Evolutionary conservation across 1,140 invertebrate genomes (phyloP).

Genomic region (Drosophila fuyamai): DNA sequence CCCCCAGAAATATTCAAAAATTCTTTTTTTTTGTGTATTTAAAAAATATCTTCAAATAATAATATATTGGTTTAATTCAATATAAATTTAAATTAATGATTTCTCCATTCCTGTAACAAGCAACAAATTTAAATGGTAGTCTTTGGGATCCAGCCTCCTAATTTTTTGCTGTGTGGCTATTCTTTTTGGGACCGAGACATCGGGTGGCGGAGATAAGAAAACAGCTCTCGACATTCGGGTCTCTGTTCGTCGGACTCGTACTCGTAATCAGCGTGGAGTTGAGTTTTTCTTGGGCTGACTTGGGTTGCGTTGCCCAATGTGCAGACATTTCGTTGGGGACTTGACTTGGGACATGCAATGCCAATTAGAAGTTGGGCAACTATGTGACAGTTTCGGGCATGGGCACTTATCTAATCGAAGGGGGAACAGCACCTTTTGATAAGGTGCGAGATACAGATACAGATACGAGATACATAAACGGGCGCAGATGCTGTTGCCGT

Average conservation of each 20-base stretch:
- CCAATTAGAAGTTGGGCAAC: conserved; percentile 76
- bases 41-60: too few relatives aligned
- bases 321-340: conserved; percentile 23
- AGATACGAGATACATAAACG: conserved; percentile 8
- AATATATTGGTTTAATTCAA: too few relatives aligned
- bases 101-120: too few relatives aligned
- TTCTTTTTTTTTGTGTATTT: too few relatives aligned
- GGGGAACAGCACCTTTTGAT: conserved; percentile 17
- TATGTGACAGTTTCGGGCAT: conserved; percentile 33
- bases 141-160: too few relatives aligned
- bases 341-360: conserved; percentile 63
- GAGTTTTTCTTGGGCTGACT: conserved; percentile 5
- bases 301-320: conserved; percentile 27
- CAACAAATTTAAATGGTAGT: too few relatives aligned
- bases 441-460: conserved; percentile 26
- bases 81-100: too few relatives aligned
- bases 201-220: conserved; percentile 21
- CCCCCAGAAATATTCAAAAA: too few relatives aligned
- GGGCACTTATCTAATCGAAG: conserved; percentile 66
- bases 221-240: conserved; percentile 17
- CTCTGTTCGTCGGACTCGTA: conserved; percentile 13
- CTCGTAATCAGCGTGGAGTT: conserved; percentile 30
- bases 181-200: conserved; percentile 22
- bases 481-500: conserved; percentile 44
- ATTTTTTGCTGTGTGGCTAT: neutral